Conservation (phyloP, 2,113 vertebrate genomes). For the Rhynchomys soricoides region DNA sequence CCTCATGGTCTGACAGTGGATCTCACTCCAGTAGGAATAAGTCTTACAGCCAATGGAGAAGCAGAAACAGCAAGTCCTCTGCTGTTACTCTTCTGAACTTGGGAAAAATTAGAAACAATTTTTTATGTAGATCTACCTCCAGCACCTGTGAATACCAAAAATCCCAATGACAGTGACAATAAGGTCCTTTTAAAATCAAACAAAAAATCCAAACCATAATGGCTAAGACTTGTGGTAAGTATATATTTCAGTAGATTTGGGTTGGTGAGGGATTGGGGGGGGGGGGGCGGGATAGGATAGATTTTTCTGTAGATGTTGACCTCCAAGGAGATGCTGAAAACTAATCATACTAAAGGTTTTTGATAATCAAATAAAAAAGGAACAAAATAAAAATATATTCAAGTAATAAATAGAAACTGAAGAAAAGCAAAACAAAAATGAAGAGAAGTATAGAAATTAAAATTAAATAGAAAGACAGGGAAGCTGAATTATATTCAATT, state of each 20-base stretch:
- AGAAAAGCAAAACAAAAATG: background rate
- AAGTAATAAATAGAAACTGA: background rate
- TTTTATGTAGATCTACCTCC: conserved; percentile 88
- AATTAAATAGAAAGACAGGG: background rate
- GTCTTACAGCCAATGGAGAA: conserved; percentile 91
- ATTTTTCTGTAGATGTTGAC: conserved; percentile 88
- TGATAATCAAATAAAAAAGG: conserved; percentile 81
- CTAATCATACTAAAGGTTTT: conserved; percentile 89
- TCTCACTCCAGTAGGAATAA: conserved; percentile 91
- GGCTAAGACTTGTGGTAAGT: conserved; percentile 89
- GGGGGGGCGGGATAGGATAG: conserved; percentile 68
- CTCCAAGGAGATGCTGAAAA: conserved; percentile 85
- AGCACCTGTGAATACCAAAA: conserved; percentile 89
- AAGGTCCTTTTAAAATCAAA: conserved; percentile 81
- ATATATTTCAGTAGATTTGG: conserved; percentile 84
- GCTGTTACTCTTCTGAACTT: conserved; percentile 90
- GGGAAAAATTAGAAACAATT: conserved; percentile 90
- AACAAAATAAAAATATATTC: background rate
- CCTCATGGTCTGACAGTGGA: conserved; percentile 91
- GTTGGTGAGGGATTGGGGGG: conserved; percentile 39
- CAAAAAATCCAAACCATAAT: conserved; percentile 84
- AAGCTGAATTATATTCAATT: background rate
- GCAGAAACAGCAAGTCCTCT: conserved; percentile 88
- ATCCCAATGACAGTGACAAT: conserved; percentile 92
- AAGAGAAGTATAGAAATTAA: background rate